Percentiles rank a stretch among this genome's conserved stretches.
These are phyloP conservation scores for Urocyon cinereoargenteus DNA, from an alignment of 2,797 vertebrate genomes.

Conservation along the genomic window DNA sequence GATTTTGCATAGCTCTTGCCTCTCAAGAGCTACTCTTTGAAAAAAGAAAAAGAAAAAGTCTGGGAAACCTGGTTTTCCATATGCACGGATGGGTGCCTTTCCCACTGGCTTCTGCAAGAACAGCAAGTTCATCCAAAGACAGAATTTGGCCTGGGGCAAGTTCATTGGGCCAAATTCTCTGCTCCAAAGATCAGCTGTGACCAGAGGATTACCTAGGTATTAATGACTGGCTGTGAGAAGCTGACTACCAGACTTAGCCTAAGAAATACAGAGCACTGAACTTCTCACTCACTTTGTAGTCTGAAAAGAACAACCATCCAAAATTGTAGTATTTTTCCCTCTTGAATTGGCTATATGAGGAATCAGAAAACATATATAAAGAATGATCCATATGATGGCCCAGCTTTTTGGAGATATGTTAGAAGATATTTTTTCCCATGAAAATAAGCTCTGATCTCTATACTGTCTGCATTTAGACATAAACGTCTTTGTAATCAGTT, in stretches of 20 bases:
- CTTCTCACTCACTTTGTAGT: not conserved
- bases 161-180: not conserved
- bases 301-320: not conserved
- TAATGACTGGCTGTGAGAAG: not conserved
- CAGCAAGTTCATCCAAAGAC: conserved; percentile 10
- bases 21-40: not conserved
- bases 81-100: not conserved
- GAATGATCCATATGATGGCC: not conserved
- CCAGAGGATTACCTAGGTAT: not conserved
- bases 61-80: not conserved
- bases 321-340: not conserved
- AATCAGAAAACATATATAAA: conserved; percentile 27
- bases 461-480: not conserved
- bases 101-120: conserved; percentile 2
- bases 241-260: not conserved
- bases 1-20: not conserved
- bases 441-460: not conserved
- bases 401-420: conserved; percentile 4
- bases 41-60: not conserved
- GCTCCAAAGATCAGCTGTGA: conserved; percentile 13
- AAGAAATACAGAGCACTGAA: not conserved
- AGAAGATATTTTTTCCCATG: not conserved
- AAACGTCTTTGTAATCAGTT: not conserved
- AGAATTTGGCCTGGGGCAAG: not conserved
- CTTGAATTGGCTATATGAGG: not conserved